Evolutionary conservation across 2,888 invertebrate species (phyloP).

Genomic region (Platerodrilus igneus): DNA sequence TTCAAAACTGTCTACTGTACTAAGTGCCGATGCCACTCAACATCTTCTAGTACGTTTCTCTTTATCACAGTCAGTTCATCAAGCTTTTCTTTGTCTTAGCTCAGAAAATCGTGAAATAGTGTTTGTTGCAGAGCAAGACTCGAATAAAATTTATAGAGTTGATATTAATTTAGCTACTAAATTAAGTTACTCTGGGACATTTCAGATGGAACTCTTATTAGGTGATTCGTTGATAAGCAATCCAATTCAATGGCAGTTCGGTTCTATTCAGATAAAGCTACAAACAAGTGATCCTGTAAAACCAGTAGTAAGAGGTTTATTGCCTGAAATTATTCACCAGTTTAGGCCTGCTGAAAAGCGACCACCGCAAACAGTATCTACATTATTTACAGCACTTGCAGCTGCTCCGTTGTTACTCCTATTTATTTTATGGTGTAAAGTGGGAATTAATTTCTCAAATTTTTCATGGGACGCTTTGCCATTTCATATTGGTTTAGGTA

Average conservation of each 20-base stretch:
- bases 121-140: constrained; percentile 88
- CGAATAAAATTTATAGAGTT: constrained; percentile 72
- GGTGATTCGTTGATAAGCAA: constrained; percentile 90
- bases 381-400: constrained; percentile 82
- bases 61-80: constrained; percentile 73
- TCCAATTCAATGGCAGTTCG: constrained; percentile 83
- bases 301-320: constrained; percentile 45
- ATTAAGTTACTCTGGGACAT: constrained; percentile 72
- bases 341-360: constrained; percentile 91
- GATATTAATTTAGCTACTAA: constrained; percentile 79
- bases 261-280: constrained; percentile 71
- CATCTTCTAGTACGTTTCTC: constrained; percentile 74
- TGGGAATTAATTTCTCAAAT: constrained; percentile 82
- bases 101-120: constrained; percentile 76
- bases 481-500: constrained; percentile 87
- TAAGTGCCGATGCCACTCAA: constrained; percentile 87
- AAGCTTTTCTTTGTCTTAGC: constrained; percentile 79
- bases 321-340: constrained; percentile 67
- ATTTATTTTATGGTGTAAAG: constrained; percentile 76
- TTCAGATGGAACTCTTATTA: constrained; percentile 77
- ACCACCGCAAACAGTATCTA: constrained; percentile 82
- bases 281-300: constrained; percentile 35
- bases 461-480: constrained; percentile 79
- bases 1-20: constrained; percentile 60
- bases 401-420: constrained; percentile 78